A percentile compares a stretch with the other conserved stretches of the same genome.
Evolutionary conservation across 2,113 vertebrate species (phyloP).

Genomic region (Ia io): DNA sequence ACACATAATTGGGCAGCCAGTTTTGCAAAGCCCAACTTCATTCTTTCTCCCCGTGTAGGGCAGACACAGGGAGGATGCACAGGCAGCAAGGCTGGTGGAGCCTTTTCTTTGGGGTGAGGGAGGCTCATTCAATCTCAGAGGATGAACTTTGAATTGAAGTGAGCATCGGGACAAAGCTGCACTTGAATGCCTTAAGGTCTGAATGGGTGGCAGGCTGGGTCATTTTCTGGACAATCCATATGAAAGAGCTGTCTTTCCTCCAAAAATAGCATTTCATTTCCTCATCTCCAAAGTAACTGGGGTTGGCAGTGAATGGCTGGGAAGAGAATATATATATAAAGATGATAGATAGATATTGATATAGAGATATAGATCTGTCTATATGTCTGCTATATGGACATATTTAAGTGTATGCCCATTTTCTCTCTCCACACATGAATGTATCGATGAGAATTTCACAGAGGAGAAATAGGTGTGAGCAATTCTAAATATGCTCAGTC

Average conservation of each 20-base stretch:
- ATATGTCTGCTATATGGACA: background rate
- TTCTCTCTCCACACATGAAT: background rate
- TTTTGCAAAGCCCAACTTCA: background rate
- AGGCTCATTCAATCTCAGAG: background rate
- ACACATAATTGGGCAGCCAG: constrained; percentile 62
- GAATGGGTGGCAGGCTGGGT: background rate
- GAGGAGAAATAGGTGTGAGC: background rate
- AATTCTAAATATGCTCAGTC: background rate
- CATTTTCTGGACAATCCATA: background rate
- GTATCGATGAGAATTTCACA: background rate
- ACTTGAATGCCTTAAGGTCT: background rate
- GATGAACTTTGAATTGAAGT: background rate
- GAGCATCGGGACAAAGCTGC: background rate
- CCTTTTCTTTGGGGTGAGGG: background rate
- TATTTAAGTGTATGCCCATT: background rate
- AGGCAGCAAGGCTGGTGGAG: rapidly evolving
- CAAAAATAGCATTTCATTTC: constrained; percentile 38
- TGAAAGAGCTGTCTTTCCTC: constrained; percentile 30
- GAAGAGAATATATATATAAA: background rate
- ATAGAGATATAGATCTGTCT: background rate
- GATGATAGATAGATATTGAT: background rate
- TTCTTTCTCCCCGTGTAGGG: background rate
- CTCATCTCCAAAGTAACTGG: background rate
- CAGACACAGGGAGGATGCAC: background rate
- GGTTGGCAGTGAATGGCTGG: background rate